Conservation (phyloP, 2,888 invertebrate genomes). For the Eudasyphora cyanicolor region DNA sequence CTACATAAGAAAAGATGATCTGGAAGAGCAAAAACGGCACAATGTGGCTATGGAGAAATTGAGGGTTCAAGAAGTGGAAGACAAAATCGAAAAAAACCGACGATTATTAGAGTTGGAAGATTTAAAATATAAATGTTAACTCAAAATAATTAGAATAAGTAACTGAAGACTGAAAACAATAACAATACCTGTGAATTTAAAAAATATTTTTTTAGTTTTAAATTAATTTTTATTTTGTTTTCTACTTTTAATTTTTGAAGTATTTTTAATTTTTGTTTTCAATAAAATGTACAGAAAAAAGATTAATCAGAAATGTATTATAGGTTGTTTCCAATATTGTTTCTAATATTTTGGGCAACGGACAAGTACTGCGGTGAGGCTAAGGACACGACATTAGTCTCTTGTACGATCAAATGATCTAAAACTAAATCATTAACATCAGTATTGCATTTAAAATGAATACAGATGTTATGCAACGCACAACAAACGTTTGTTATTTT, state of each 20-base stretch:
- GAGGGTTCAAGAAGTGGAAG: conserved; percentile 44
- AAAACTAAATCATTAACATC: background rate
- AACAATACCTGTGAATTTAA: too few relatives aligned
- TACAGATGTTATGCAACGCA: conserved; percentile 1
- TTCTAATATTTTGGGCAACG: too few relatives aligned
- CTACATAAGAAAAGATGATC: conserved; percentile 37
- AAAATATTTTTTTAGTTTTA: too few relatives aligned
- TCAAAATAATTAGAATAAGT: too few relatives aligned
- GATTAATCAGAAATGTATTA: too few relatives aligned
- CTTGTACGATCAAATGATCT: background rate
- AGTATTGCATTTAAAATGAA: background rate
- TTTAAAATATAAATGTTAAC: conserved; percentile 8
- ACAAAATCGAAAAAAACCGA: conserved; percentile 55
- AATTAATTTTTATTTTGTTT: too few relatives aligned
- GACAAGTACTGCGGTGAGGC: too few relatives aligned
- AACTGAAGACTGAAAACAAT: too few relatives aligned
- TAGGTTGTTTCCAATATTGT: conserved; percentile 12
- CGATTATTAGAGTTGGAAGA: conserved; percentile 41
- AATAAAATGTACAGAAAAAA: too few relatives aligned
- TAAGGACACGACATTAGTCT: background rate
- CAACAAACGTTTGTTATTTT: conserved; percentile 18
- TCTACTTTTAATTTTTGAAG: too few relatives aligned
- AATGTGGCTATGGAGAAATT: conserved; percentile 46
- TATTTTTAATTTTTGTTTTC: too few relatives aligned
- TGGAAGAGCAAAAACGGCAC: conserved; percentile 51